These are phyloP conservation scores for Ailurus styani DNA, from an alignment of 2,113 vertebrate species.

Conservation along the genomic window DNA sequence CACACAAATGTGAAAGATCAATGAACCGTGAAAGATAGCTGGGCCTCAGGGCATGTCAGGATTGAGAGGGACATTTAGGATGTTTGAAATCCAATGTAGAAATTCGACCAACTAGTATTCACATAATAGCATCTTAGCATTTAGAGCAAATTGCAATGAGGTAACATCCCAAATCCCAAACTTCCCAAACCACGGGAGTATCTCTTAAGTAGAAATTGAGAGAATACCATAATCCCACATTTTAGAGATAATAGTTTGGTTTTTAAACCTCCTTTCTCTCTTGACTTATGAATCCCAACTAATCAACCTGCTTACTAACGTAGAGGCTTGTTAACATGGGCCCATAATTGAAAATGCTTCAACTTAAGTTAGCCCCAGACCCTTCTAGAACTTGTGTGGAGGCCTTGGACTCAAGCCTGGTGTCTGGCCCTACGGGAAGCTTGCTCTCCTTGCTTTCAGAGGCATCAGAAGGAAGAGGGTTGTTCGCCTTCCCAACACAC, in stretches of 20 bases:
- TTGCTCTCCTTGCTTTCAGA: not conserved
- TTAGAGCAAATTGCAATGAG: not conserved
- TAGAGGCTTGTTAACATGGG: not conserved
- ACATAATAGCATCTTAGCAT: not conserved
- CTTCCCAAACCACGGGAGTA: not conserved
- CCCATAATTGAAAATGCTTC: not conserved
- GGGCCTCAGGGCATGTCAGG: not conserved
- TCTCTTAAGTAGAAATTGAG: not conserved
- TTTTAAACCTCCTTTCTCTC: not conserved
- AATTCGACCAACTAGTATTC: not conserved
- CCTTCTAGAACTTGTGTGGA: not conserved
- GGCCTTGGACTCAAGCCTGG: not conserved
- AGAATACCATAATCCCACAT: not conserved
- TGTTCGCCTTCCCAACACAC: not conserved
- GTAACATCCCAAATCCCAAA: not conserved
- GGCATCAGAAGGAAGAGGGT: not conserved
- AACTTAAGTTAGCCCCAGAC: not conserved
- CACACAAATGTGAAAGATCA: fast-evolving
- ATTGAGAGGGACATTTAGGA: not conserved
- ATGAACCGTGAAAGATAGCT: fast-evolving
- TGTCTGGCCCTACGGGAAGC: not conserved
- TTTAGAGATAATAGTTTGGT: not conserved
- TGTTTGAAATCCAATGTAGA: not conserved
- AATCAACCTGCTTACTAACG: not conserved
- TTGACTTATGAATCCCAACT: not conserved